Conservation (phyloP, 2,113 vertebrate genomes). For the Oncorhynchus gorbuscha region DNA sequence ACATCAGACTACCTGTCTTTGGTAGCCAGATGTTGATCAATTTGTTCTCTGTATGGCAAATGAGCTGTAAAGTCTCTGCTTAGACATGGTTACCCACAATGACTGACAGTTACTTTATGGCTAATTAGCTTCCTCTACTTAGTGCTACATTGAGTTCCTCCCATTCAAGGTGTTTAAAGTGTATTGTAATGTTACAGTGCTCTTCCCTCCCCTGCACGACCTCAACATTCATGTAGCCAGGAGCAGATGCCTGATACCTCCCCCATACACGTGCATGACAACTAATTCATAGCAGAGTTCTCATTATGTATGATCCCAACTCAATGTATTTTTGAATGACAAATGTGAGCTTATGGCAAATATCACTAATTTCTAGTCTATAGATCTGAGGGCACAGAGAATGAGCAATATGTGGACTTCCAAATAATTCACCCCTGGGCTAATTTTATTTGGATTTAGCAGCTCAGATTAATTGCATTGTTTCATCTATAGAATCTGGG, state of each 20-base stretch:
- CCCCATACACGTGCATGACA: background rate
- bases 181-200: too few relatives aligned
- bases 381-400: background rate
- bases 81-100: too few relatives aligned
- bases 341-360: slow-evolving; percentile 37
- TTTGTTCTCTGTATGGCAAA: too few relatives aligned
- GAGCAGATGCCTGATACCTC: background rate
- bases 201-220: too few relatives aligned
- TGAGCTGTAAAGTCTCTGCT: too few relatives aligned
- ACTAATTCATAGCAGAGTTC: background rate
- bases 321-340: slow-evolving; percentile 35
- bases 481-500: slow-evolving; percentile 6
- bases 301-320: slow-evolving; percentile 4
- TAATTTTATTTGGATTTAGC: slow-evolving; percentile 29
- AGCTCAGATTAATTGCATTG: slow-evolving; percentile 38
- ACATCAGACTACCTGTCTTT: too few relatives aligned
- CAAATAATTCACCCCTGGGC: slow-evolving; percentile 44
- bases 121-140: too few relatives aligned
- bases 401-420: slow-evolving; percentile 21
- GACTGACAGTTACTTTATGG: too few relatives aligned
- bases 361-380: slow-evolving; percentile 32
- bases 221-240: background rate
- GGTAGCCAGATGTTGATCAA: too few relatives aligned
- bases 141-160: too few relatives aligned
- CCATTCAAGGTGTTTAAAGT: too few relatives aligned